phyloP scores from a whole-genome alignment of 2,797 vertebrate genomes.

The Acanthurus lineatus region DNA sequence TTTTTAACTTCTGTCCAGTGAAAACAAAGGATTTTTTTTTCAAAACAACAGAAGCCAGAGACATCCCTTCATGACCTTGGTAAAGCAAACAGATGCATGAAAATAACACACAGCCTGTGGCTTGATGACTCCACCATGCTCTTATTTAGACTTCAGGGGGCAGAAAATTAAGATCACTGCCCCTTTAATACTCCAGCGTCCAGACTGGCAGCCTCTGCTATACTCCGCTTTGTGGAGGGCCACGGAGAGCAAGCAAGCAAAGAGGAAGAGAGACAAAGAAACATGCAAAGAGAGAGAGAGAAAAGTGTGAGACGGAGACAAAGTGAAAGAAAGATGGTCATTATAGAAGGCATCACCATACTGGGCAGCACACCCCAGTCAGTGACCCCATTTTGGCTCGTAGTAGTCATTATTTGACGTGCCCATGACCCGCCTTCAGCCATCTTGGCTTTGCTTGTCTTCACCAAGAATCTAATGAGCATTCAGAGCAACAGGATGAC shows the following conservation, averaged over 20 bases:
- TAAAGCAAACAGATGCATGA: conserved; percentile 35
- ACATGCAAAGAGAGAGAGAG: neutral
- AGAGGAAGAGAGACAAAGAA: conserved; percentile 24
- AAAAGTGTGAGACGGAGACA: neutral
- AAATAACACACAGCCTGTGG: conserved; percentile 26
- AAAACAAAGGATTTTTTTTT: neutral
- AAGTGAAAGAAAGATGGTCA: conserved; percentile 8
- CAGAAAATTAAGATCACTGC: conserved; percentile 42
- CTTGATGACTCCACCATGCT: conserved; percentile 26
- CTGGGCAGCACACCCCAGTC: neutral
- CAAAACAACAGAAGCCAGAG: neutral
- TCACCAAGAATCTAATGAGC: conserved; percentile 53
- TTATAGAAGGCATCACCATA: neutral
- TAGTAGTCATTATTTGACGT: conserved; percentile 8
- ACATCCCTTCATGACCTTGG: conserved; percentile 38
- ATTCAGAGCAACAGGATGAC: conserved; percentile 30
- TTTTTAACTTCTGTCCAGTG: neutral
- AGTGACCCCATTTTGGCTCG: conserved; percentile 37
- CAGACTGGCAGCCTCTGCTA: conserved; percentile 27
- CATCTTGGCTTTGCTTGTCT: conserved; percentile 46
- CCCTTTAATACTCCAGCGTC: conserved; percentile 50
- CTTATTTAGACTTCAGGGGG: conserved; percentile 31
- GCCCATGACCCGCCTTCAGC: conserved; percentile 33
- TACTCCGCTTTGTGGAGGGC: conserved; percentile 19
- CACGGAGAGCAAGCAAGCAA: neutral